phyloP scores from a whole-genome alignment of 2,113 vertebrate genomes.

The Tragelaphus buxtoni region DNA sequence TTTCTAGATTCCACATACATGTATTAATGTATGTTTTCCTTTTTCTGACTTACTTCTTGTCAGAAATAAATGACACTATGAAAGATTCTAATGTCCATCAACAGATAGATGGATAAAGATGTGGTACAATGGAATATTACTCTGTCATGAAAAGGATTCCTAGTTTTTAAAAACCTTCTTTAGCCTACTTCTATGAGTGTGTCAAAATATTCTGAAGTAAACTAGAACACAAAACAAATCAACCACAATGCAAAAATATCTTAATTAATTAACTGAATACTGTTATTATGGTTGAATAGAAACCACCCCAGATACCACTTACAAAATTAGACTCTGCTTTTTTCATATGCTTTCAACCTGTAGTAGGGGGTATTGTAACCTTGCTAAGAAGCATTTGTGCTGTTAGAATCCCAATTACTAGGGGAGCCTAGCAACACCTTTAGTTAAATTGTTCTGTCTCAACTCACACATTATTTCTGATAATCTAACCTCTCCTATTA shows the following conservation, averaged over 20 bases:
- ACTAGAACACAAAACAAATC: not conserved
- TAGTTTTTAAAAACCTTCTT: not conserved
- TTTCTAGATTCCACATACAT: not conserved
- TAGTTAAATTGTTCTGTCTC: not conserved
- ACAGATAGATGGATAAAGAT: not conserved
- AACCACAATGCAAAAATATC: not conserved
- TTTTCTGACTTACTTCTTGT: not conserved
- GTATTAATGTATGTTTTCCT: not conserved
- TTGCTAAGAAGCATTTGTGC: not conserved
- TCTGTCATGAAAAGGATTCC: not conserved
- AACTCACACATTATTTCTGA: constrained; percentile 36
- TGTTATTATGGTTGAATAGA: not conserved
- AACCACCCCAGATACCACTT: not conserved
- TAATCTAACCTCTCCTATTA: not conserved
- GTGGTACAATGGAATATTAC: not conserved
- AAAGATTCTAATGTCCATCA: not conserved
- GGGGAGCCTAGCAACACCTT: not conserved
- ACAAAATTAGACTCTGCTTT: not conserved
- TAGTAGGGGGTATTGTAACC: not conserved
- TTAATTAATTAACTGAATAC: not conserved
- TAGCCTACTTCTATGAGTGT: not conserved
- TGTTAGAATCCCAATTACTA: not conserved
- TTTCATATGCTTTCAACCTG: not conserved
- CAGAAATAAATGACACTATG: not conserved
- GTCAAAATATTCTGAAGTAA: not conserved